Conservation (phyloP, 2,797 vertebrate genomes). For the Myotis pilosus region DNA sequence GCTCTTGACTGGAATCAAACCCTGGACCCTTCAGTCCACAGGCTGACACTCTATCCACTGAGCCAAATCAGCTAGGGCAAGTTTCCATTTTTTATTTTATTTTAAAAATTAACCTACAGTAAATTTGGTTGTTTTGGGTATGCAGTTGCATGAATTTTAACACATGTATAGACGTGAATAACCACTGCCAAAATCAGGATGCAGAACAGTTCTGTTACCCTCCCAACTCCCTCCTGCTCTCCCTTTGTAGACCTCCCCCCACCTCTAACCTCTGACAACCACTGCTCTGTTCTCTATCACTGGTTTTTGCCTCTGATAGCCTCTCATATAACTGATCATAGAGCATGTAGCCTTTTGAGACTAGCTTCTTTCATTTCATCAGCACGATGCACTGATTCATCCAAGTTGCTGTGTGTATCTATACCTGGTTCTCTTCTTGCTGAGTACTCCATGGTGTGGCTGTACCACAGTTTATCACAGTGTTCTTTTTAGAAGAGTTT, state of each 20-base stretch:
- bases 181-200: not conserved
- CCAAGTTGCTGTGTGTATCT: not conserved
- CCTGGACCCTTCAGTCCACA: too few relatives aligned
- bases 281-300: not conserved
- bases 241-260: not conserved
- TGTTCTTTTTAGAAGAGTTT: not conserved
- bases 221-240: not conserved
- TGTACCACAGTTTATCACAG: not conserved
- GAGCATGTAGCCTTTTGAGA: not conserved
- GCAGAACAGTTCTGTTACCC: not conserved
- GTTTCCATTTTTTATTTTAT: not conserved
- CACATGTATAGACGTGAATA: not conserved
- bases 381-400: not conserved
- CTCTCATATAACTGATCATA: not conserved
- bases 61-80: not conserved
- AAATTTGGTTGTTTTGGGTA: not conserved
- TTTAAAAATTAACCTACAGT: not conserved
- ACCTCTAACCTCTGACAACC: not conserved
- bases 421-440: not conserved
- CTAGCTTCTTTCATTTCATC: not conserved
- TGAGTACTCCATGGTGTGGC: not conserved
- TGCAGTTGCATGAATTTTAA: constrained; percentile 9
- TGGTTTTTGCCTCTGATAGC: not conserved
- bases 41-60: too few relatives aligned
- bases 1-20: too few relatives aligned